phyloP scores from a whole-genome alignment of 1,140 invertebrate species.

The Atopsyche davidsoni region DNA sequence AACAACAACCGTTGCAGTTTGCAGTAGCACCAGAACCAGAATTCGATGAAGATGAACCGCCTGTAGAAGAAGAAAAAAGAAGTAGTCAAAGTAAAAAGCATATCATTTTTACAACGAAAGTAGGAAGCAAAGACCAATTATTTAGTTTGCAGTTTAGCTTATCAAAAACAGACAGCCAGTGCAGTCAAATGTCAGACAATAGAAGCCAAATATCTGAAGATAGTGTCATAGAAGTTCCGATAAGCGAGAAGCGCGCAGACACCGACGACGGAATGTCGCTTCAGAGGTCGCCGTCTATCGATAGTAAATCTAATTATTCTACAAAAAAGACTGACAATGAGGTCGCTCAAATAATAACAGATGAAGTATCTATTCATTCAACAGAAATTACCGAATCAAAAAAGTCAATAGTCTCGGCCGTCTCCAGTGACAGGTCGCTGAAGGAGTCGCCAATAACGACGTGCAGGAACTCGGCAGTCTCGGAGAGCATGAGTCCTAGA shows the following conservation, averaged over 20 bases:
- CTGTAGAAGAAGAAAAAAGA: slow-evolving; percentile 21
- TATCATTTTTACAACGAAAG: slow-evolving; percentile 40
- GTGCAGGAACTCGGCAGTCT: slow-evolving; percentile 11
- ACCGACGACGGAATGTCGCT: slow-evolving; percentile 10
- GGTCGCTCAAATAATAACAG: slow-evolving; percentile 10
- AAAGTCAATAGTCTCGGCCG: slow-evolving; percentile 13
- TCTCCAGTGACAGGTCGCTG: slow-evolving; percentile 16
- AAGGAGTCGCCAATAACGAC: slow-evolving; percentile 28
- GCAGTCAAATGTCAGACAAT: slow-evolving; percentile 42
- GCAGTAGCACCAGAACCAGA: slow-evolving; percentile 7
- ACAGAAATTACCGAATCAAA: slow-evolving; percentile 20
- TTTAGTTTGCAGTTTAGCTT: slow-evolving; percentile 44
- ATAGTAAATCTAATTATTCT: slow-evolving; percentile 20
- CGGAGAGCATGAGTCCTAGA: slow-evolving; percentile 18
- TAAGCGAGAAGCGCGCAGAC: slow-evolving; percentile 18
- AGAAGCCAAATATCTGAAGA: slow-evolving; percentile 30
- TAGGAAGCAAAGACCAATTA: slow-evolving; percentile 44
- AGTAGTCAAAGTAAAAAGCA: slow-evolving; percentile 33
- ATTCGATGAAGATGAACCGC: slow-evolving; percentile 5
- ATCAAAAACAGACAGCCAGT: slow-evolving; percentile 45
- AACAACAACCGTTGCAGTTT: too few species aligned
- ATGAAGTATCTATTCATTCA: slow-evolving; percentile 20
- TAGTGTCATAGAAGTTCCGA: slow-evolving; percentile 27
- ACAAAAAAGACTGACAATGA: slow-evolving; percentile 10
- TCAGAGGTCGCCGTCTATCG: slow-evolving; percentile 21